These are phyloP conservation scores for Mythimna ferrago DNA, from an alignment of 2,888 invertebrate species.

Conservation along the genomic window DNA sequence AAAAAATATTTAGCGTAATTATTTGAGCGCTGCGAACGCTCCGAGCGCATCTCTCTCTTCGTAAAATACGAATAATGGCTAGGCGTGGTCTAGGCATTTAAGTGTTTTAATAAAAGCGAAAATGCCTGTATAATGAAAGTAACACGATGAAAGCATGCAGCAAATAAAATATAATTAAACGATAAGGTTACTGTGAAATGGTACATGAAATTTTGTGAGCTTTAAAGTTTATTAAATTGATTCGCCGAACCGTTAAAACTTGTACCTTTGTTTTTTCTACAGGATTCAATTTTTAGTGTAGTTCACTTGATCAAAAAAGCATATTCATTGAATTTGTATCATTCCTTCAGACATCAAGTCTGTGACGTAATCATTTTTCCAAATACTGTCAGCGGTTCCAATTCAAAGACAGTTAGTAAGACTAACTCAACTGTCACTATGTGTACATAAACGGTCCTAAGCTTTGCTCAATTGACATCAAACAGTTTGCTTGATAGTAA, in stretches of 20 bases:
- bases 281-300: too few species aligned
- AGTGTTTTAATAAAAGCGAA: slow-evolving; percentile 24
- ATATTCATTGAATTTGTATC: too few species aligned
- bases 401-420: not conserved
- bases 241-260: not conserved
- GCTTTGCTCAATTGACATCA: slow-evolving; percentile 30
- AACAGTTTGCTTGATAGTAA: slow-evolving; percentile 13
- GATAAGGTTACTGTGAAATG: slow-evolving; percentile 2
- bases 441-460: not conserved
- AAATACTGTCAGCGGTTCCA: not conserved
- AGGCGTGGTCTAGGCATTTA: slow-evolving; percentile 15
- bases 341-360: too few species aligned
- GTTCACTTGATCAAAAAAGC: too few species aligned
- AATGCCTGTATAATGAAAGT: slow-evolving; percentile 6
- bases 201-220: not conserved
- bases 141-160: not conserved
- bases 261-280: not conserved
- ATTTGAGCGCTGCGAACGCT: slow-evolving; percentile 48
- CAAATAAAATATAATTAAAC: not conserved
- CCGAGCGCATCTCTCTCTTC: slow-evolving; percentile 35
- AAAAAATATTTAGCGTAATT: slow-evolving; percentile 67
- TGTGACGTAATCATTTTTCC: not conserved
- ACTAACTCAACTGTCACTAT: slow-evolving; percentile 9
- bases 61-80: slow-evolving; percentile 27
- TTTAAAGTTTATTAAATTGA: not conserved